Conservation (phyloP, 2,113 vertebrate genomes). For the Lates calcarifer region DNA sequence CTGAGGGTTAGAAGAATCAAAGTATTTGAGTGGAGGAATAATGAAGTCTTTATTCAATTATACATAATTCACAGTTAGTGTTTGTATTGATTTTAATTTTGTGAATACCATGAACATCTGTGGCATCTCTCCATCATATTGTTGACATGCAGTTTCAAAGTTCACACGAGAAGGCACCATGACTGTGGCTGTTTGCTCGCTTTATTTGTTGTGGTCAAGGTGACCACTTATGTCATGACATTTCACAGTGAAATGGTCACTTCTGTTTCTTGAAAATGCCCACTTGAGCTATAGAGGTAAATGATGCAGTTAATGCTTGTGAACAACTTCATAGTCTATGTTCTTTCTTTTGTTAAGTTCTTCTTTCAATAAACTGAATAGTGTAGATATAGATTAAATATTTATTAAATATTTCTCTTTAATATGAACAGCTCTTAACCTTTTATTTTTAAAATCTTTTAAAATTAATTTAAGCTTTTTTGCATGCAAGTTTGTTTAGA, state of each 20-base stretch:
- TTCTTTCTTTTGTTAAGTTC: neutral
- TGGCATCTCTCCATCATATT: neutral
- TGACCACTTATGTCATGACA: constrained; percentile 58
- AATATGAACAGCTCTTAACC: neutral
- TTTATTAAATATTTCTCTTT: neutral
- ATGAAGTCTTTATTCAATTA: neutral
- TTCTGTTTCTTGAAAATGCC: neutral
- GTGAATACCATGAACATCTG: neutral
- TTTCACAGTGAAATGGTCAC: neutral
- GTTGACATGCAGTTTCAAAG: constrained; percentile 54
- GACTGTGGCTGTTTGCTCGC: constrained; percentile 60
- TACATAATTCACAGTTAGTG: neutral
- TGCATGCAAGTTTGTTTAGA: too few relatives aligned
- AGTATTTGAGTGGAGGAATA: neutral
- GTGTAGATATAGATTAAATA: too few relatives aligned
- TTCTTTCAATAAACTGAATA: too few relatives aligned
- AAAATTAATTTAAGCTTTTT: too few relatives aligned
- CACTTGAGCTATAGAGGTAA: neutral
- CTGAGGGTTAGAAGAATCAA: neutral
- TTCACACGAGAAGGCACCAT: constrained; percentile 41
- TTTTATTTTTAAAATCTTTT: too few relatives aligned
- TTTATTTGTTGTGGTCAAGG: constrained; percentile 66
- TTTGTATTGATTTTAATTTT: neutral
- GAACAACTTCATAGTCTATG: too few relatives aligned
- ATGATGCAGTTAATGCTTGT: neutral